Conservation (phyloP, 2,797 vertebrate genomes). For the Philypnodon macrostomus region DNA sequence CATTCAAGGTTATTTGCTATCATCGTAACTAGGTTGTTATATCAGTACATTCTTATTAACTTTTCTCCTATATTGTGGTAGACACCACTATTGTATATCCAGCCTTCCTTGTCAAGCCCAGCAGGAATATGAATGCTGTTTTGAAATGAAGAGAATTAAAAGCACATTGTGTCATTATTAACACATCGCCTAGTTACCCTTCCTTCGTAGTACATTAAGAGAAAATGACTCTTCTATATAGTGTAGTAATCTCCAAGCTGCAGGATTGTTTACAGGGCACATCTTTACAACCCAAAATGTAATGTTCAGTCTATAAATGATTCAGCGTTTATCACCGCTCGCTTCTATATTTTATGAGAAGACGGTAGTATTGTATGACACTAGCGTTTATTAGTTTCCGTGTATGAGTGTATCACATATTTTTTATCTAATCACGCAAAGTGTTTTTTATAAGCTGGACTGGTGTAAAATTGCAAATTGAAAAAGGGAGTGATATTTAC, state of each 20-base stretch:
- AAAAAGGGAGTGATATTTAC: neutral
- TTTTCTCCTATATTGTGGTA: too few species aligned
- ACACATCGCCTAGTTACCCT: too few species aligned
- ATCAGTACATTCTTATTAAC: too few species aligned
- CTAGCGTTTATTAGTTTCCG: slow-evolving; percentile 7
- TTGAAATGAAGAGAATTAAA: too few species aligned
- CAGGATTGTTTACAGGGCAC: slow-evolving; percentile 16
- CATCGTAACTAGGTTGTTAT: too few species aligned
- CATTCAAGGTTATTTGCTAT: too few species aligned
- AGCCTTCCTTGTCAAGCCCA: too few species aligned
- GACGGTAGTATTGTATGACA: slow-evolving; percentile 1
- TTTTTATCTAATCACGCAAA: neutral
- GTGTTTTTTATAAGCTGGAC: neutral
- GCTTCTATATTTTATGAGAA: slow-evolving; percentile 1
- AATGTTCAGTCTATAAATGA: neutral
- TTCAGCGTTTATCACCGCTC: neutral
- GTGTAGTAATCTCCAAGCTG: slow-evolving; percentile 9
- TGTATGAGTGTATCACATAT: slow-evolving; percentile 7
- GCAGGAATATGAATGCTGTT: too few species aligned
- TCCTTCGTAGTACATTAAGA: too few species aligned
- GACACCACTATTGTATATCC: too few species aligned
- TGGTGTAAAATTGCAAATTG: slow-evolving; percentile 3
- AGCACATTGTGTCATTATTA: too few species aligned
- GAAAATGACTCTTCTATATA: slow-evolving; percentile 17
- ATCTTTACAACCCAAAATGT: slow-evolving; percentile 14